Evolutionary conservation across 2,113 vertebrate species (phyloP).

Genomic region (Urocitellus parryii): DNA sequence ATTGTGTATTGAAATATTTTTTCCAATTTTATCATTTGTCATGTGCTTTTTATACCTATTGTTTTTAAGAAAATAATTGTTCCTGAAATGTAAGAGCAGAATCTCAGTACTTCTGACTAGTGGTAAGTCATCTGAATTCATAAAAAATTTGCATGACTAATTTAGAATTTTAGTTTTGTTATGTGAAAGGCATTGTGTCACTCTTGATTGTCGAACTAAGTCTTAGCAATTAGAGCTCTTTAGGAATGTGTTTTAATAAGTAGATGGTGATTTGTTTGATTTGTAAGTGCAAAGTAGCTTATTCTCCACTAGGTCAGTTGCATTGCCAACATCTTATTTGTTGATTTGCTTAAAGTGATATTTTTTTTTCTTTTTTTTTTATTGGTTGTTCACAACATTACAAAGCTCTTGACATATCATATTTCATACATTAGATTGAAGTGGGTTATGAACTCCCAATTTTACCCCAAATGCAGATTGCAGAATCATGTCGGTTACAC

Average conservation of each 20-base stretch:
- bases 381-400: no score
- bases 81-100: conserved; percentile 37
- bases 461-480: no score
- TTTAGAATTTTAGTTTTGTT: not conserved
- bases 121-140: conserved; percentile 1
- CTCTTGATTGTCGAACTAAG: conserved; percentile 14
- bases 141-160: conserved; percentile 16
- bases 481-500: no score
- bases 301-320: not conserved
- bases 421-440: no score
- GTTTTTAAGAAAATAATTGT: conserved; percentile 55
- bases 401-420: no score
- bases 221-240: conserved; percentile 19
- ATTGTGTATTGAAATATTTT: not conserved
- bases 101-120: not conserved
- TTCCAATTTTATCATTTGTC: not conserved
- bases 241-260: conserved; percentile 18
- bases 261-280: conserved; percentile 40
- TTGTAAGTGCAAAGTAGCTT: conserved; percentile 18
- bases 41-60: conserved; percentile 10
- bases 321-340: not conserved
- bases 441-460: no score
- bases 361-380: no score
- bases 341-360: not conserved
- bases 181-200: conserved; percentile 4